Evolutionary conservation across 2,113 vertebrate genomes (phyloP).

Genomic region (Callionymus lyra): DNA sequence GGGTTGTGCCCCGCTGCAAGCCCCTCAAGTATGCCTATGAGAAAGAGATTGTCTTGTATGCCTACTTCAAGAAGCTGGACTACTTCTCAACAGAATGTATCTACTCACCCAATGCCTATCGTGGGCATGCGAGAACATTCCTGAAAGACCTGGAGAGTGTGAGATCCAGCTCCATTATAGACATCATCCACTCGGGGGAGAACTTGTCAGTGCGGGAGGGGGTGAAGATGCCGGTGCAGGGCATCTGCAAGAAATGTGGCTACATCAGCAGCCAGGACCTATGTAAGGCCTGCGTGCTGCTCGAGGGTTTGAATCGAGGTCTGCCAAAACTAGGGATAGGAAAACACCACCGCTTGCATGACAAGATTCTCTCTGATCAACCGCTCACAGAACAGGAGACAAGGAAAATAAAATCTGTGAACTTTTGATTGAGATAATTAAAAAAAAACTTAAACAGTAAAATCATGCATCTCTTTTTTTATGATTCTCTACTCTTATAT

Average conservation of each 20-base stretch:
- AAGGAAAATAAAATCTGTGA: conserved; percentile 57
- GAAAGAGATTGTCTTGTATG: conserved; percentile 90
- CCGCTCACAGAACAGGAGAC: conserved; percentile 61
- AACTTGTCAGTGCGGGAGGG: conserved; percentile 72
- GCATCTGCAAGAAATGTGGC: conserved; percentile 75
- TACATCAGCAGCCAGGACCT: conserved; percentile 80
- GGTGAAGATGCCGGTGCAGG: conserved; percentile 73
- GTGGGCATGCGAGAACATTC: conserved; percentile 75
- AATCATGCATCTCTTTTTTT: no score
- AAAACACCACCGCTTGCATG: conserved; percentile 73
- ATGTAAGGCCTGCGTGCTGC: conserved; percentile 79
- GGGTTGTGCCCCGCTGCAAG: conserved; percentile 77
- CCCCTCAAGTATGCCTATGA: conserved; percentile 84
- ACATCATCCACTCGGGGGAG: conserved; percentile 81
- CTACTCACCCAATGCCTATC: conserved; percentile 82
- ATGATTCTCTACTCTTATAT: no score
- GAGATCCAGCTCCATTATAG: conserved; percentile 76
- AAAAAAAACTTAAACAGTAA: no score
- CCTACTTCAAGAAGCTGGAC: conserved; percentile 82
- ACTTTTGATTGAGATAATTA: conserved; percentile 44
- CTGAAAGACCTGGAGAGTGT: conserved; percentile 79
- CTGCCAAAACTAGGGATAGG: conserved; percentile 78
- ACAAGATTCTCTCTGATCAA: conserved; percentile 64
- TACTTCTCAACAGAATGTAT: conserved; percentile 87
- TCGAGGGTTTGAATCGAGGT: conserved; percentile 80